These are phyloP conservation scores for Drosophila kurseongensis DNA, from an alignment of 1,140 invertebrate genomes.

Conservation along the genomic window DNA sequence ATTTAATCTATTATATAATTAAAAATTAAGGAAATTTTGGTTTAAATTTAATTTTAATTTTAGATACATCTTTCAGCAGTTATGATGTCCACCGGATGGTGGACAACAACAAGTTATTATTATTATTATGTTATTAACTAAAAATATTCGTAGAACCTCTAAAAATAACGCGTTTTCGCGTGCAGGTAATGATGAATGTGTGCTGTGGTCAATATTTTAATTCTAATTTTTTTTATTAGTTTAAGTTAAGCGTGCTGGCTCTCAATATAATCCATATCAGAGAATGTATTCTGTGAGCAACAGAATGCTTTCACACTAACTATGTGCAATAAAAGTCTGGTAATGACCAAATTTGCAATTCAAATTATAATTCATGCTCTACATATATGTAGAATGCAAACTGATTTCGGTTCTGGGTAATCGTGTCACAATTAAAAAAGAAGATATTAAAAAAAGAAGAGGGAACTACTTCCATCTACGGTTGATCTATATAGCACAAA, in stretches of 20 bases:
- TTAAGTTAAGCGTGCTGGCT: conserved; percentile 14
- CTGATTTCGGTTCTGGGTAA: conserved; percentile 1
- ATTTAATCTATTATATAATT: too few species aligned
- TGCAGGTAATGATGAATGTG: not conserved
- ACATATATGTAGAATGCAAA: conserved; percentile 19
- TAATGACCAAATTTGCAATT: conserved; percentile 33
- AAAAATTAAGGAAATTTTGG: too few species aligned
- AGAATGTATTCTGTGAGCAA: not conserved
- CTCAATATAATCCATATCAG: conserved; percentile 8
- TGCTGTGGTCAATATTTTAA: conserved; percentile 1
- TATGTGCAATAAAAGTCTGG: not conserved
- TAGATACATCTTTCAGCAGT: too few species aligned
- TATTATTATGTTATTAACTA: too few species aligned
- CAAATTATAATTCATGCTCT: conserved; percentile 32
- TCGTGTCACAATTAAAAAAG: conserved; percentile 18
- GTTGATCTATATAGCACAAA: too few species aligned
- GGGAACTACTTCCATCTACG: too few species aligned
- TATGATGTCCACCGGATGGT: too few species aligned
- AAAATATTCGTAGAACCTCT: too few species aligned
- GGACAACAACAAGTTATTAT: too few species aligned
- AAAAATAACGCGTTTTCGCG: too few species aligned
- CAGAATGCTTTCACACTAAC: not conserved
- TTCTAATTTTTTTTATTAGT: not conserved
- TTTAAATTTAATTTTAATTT: too few species aligned
- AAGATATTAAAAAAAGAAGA: too few species aligned